Conservation (phyloP, 1,140 invertebrate genomes). For the Psilanteris sp. region DNA sequence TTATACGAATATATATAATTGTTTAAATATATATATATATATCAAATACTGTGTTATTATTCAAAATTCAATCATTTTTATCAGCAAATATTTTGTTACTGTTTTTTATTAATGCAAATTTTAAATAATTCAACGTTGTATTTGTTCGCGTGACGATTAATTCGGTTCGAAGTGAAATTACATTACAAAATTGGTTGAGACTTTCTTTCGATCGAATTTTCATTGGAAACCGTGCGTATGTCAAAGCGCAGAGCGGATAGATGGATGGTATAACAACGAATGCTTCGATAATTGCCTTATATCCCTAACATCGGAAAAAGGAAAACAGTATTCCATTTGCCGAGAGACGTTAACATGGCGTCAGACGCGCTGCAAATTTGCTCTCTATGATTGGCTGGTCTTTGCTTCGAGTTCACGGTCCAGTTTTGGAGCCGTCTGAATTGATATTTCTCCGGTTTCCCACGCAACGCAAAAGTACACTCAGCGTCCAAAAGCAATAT, state of each 20-base stretch:
- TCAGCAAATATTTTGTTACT: too few species aligned
- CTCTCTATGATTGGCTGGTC: conserved; percentile 31
- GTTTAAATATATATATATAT: too few species aligned
- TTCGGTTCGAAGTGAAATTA: too few species aligned
- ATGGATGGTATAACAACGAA: conserved; percentile 10
- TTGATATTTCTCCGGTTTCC: conserved; percentile 28
- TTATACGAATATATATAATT: too few species aligned
- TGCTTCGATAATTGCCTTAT: conserved; percentile 25
- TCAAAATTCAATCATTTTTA: too few species aligned
- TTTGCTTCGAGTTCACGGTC: conserved; percentile 23
- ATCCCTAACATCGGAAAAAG: conserved; percentile 7
- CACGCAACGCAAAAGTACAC: conserved; percentile 16
- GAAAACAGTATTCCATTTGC: conserved; percentile 14
- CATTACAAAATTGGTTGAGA: too few species aligned
- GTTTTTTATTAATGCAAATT: too few species aligned
- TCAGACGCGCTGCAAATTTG: conserved; percentile 38
- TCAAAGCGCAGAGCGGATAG: not conserved
- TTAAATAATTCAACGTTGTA: too few species aligned
- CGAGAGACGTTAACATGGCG: conserved; percentile 15
- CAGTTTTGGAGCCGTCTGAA: conserved; percentile 17
- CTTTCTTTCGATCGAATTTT: not conserved
- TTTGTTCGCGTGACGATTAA: too few species aligned
- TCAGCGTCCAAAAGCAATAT: conserved; percentile 8
- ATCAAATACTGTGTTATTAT: too few species aligned
- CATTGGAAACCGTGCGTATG: not conserved